Evolutionary conservation across 2,888 invertebrate genomes (phyloP).

Genomic region (Myopa testacea): DNA sequence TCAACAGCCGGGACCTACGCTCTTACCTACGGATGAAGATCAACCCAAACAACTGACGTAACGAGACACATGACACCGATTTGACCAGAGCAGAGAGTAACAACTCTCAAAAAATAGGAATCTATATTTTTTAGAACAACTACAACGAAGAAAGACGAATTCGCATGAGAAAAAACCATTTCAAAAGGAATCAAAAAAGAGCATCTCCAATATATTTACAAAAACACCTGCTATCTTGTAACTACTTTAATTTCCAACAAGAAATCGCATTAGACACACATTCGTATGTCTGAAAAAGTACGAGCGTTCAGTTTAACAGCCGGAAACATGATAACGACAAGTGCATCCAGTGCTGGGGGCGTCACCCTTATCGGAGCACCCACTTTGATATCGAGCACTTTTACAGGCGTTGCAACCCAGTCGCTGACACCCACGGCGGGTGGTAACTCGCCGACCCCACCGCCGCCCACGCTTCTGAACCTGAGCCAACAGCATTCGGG

Average conservation of each 20-base stretch:
- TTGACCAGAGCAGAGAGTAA: not conserved
- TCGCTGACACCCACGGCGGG: constrained; percentile 41
- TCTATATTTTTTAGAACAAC: not conserved
- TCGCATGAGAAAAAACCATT: not conserved
- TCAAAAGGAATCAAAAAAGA: not conserved
- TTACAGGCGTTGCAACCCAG: constrained; percentile 41
- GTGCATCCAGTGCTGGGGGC: constrained; percentile 45
- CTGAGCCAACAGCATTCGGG: constrained; percentile 44
- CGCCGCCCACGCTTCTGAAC: constrained; percentile 40
- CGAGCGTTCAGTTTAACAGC: constrained; percentile 52
- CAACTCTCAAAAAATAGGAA: not conserved
- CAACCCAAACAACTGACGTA: not conserved
- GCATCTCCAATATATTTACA: not conserved
- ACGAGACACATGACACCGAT: not conserved
- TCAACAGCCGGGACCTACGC: not conserved
- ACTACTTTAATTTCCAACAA: constrained; percentile 1
- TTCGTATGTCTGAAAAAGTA: constrained; percentile 61
- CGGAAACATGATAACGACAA: constrained; percentile 47
- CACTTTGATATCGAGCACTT: constrained; percentile 58
- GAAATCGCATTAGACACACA: constrained; percentile 27
- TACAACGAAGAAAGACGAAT: not conserved
- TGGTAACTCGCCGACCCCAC: constrained; percentile 35
- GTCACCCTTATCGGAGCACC: constrained; percentile 55
- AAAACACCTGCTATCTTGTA: not conserved
- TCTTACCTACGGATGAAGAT: constrained; percentile 3